Evolutionary conservation across 2,113 vertebrate genomes (phyloP), one percentile per base, ranked within the genome.

Genomic region (Garra rufa): DNA sequence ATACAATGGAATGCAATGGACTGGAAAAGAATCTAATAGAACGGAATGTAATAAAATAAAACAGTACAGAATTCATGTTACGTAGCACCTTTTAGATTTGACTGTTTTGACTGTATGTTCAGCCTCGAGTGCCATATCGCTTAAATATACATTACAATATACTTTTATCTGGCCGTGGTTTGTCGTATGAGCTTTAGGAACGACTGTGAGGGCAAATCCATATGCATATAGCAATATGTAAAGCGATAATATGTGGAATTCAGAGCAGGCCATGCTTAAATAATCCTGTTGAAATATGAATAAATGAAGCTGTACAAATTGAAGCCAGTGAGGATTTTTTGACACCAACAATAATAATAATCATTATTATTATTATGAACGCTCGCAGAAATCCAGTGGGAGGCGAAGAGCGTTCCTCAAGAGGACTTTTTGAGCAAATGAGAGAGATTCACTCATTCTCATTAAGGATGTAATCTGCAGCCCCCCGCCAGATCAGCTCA

Each of bases 381-480:
- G 91, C 89, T 91, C 85, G 86, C 86, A 90, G 91, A 92, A 95
- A 95, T 94, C 94, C 77, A 80, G 89, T 78, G 88, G 77, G 73
- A 3, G 30, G 57, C 95, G 94, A 94, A 94, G 95, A 96, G 95
- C 95, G 19, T 41, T 21, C n/a, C 57, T 61, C 24, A 61, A 61
- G 57, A 61, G 76, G 67, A 2, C 21, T 89, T 88, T 81, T 89
- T 85, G 76, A 88, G 88, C 86, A 88, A 92, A 90, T 88, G 90
- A 88, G 85, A 89, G 86, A 83, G 92, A 94, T 93, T 92, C 89
- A 91, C 91, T 90, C 89, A 83, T 93, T 87, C 92, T 93, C 92
- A 94, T 94, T 94, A 94, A 94, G 92, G 94, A 92, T 92, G 90
- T 92, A 93, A 93, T 94, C 92, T 90, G 67, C 86, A 93, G 92